Conservation (phyloP, 2,888 invertebrate species). For the Cheilosia pagana region DNA sequence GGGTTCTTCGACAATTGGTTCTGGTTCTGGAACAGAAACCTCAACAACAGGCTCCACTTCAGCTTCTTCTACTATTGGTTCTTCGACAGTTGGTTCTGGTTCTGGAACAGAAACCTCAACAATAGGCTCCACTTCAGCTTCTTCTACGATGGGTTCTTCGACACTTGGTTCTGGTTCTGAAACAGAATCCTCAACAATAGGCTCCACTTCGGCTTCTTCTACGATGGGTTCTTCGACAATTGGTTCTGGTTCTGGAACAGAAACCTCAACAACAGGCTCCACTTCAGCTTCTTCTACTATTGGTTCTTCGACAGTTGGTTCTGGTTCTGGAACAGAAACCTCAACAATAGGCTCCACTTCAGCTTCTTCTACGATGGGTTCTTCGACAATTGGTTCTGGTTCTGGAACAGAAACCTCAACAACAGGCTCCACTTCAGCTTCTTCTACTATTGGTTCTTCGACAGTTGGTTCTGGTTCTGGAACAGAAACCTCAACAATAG, state of each 20-base stretch:
- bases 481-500: neutral
- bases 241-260: constrained; percentile 3
- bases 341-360: neutral
- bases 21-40: neutral
- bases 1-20: neutral
- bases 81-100: neutral
- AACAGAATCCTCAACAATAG: neutral
- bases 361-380: neutral
- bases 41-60: neutral
- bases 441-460: neutral
- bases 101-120: neutral
- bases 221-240: neutral
- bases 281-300: neutral
- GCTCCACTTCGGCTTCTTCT: no score
- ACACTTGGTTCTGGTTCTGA: neutral
- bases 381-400: neutral
- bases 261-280: neutral
- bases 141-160: neutral
- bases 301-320: neutral
- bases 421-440: neutral
- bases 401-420: neutral
- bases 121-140: neutral
- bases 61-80: neutral
- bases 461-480: neutral
- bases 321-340: neutral